phyloP scores from a whole-genome alignment of 1,140 invertebrate genomes.

The Druon quercuslanigerum region DNA sequence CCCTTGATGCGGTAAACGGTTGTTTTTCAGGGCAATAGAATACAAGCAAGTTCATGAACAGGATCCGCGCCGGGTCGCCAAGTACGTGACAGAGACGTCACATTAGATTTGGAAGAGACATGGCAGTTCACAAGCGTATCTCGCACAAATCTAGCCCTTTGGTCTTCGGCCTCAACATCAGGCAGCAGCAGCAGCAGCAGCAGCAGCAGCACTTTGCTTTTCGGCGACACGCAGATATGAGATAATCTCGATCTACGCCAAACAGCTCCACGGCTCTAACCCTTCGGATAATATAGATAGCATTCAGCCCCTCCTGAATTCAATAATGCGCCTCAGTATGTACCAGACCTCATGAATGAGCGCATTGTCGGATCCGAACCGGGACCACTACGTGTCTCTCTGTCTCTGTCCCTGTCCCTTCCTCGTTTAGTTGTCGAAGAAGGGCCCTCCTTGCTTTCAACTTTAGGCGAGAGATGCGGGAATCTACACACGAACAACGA shows the following conservation, averaged over 20 bases:
- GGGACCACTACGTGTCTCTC: slow-evolving; percentile 38
- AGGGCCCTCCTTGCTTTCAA: background rate
- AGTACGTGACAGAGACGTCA: slow-evolving; percentile 72
- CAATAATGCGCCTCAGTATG: slow-evolving; percentile 66
- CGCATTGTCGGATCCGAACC: slow-evolving; percentile 49
- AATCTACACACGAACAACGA: slow-evolving; percentile 41
- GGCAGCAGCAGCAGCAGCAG: slow-evolving; percentile 54
- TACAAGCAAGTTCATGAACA: background rate
- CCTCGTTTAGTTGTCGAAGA: no score
- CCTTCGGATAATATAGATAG: slow-evolving; percentile 75
- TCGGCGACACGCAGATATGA: slow-evolving; percentile 70
- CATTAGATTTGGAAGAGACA: slow-evolving; percentile 73
- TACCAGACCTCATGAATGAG: slow-evolving; percentile 48
- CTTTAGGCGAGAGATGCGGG: slow-evolving; percentile 37
- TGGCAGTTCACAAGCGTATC: slow-evolving; percentile 70
- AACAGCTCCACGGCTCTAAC: slow-evolving; percentile 63
- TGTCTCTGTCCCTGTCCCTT: no score
- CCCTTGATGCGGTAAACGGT: background rate
- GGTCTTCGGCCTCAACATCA: slow-evolving; percentile 38
- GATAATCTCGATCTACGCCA: slow-evolving; percentile 74
- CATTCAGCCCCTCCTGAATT: slow-evolving; percentile 69
- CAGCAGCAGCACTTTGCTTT: slow-evolving; percentile 68
- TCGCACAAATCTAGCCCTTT: slow-evolving; percentile 61
- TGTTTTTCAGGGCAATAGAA: background rate
- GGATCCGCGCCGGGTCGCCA: slow-evolving; percentile 36